Conservation (phyloP, 2,797 vertebrate species). For the Sitta carolinensis region DNA sequence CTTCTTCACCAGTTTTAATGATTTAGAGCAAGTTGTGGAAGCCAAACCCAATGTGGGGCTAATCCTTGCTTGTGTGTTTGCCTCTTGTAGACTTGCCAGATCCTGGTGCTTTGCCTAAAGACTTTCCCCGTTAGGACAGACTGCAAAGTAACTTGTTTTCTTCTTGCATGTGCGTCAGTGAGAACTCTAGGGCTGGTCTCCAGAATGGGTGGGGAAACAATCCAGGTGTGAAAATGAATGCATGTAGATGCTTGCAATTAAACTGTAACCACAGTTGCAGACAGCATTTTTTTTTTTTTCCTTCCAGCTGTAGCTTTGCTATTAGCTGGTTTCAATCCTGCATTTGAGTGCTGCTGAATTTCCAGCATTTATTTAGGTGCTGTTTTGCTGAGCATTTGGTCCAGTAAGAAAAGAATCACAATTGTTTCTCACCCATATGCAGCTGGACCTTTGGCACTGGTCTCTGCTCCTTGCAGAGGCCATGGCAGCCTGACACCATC, state of each 20-base stretch:
- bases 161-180: slow-evolving; percentile 19
- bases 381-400: not conserved
- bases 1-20: not conserved
- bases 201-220: slow-evolving; percentile 50
- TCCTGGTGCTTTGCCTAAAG: slow-evolving; percentile 17
- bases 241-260: slow-evolving; percentile 74
- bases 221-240: slow-evolving; percentile 61
- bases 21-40: not conserved
- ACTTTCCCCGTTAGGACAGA: not conserved
- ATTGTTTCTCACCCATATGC: not conserved
- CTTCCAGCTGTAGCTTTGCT: not conserved
- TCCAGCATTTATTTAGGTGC: not conserved
- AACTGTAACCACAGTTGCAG: slow-evolving; percentile 70
- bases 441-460: not conserved
- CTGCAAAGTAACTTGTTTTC: slow-evolving; percentile 39
- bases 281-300: not conserved
- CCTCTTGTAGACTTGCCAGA: slow-evolving; percentile 21
- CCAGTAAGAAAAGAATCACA: not conserved
- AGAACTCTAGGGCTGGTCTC: slow-evolving; percentile 23
- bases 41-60: slow-evolving; percentile 1
- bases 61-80: slow-evolving; percentile 30
- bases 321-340: not conserved
- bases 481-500: not conserved
- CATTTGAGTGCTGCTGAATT: not conserved
- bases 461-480: not conserved